A percentile compares a stretch with the other conserved stretches of the same genome.
Evolutionary conservation across 2,797 vertebrate genomes (phyloP).

Genomic region (Parotocinclus haroldoi): DNA sequence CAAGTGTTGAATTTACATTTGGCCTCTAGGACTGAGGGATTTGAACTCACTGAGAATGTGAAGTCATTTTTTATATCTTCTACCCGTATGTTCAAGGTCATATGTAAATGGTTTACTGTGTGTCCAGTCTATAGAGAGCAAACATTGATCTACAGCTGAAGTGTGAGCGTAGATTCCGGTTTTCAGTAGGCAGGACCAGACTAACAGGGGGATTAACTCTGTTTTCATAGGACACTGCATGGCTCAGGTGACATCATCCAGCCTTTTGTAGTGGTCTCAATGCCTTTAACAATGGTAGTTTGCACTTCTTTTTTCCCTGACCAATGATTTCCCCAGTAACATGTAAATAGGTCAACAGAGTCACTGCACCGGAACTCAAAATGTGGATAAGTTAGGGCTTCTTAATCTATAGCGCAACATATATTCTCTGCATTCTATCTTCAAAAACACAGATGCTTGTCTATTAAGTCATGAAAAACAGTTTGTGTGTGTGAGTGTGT

Average conservation of each 20-base stretch:
- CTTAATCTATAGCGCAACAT: no score
- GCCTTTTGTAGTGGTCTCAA: conserved; percentile 25
- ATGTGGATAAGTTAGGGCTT: no score
- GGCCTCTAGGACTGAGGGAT: conserved; percentile 8
- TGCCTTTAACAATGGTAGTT: conserved; percentile 2
- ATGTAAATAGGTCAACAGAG: no score
- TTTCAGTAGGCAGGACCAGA: conserved; percentile 28
- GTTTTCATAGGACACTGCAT: conserved; percentile 40
- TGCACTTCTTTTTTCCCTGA: not conserved
- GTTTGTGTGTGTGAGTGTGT: no score
- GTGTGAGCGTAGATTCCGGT: conserved; percentile 24
- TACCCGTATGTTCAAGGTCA: conserved; percentile 51
- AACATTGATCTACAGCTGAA: conserved; percentile 47
- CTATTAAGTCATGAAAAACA: no score
- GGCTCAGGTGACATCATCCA: conserved; percentile 46
- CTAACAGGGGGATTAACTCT: conserved; percentile 43
- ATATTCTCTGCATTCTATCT: no score
- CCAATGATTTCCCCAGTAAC: not conserved
- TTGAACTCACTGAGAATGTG: no score
- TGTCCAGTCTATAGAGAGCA: conserved; percentile 32
- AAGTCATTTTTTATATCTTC: conserved; percentile 32
- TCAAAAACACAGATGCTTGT: no score
- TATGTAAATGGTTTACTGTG: conserved; percentile 39
- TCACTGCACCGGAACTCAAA: no score
- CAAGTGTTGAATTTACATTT: conserved; percentile 5